A percentile compares a stretch with the other conserved stretches of the same genome.
phyloP scores from a whole-genome alignment of 2,113 vertebrate genomes.

The Marmota monax region DNA sequence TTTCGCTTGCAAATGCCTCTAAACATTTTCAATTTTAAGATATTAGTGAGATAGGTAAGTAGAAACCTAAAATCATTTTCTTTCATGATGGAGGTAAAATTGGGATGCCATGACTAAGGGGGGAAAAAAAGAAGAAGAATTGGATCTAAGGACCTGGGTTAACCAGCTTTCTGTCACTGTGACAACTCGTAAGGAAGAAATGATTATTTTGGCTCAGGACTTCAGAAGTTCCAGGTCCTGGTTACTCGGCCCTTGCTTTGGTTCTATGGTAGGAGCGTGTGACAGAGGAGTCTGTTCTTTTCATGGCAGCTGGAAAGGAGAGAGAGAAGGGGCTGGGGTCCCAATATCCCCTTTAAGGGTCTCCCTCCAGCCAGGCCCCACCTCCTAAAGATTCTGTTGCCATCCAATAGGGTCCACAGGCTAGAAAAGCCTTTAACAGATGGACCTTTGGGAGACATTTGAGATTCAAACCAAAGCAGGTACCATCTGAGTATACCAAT shows the following conservation, averaged over 20 bases:
- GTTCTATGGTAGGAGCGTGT: neutral
- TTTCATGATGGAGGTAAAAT: neutral
- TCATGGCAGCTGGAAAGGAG: too few species aligned
- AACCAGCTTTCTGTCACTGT: neutral
- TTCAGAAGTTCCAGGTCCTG: neutral
- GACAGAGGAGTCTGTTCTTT: neutral
- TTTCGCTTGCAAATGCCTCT: neutral
- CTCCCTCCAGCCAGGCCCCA: too few species aligned
- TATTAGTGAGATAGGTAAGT: neutral
- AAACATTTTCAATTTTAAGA: neutral
- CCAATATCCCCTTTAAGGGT: neutral
- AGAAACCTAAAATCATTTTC: neutral
- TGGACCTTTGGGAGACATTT: neutral
- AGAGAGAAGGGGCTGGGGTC: neutral
- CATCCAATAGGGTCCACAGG: neutral
- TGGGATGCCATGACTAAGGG: neutral
- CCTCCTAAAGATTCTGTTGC: neutral
- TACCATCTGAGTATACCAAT: neutral
- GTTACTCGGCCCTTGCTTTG: neutral
- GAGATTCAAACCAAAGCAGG: neutral
- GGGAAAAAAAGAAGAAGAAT: neutral
- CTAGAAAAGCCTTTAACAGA: neutral
- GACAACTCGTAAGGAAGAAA: neutral
- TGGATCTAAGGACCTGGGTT: neutral
- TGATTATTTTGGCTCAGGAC: neutral